Conservation (phyloP, 2,888 invertebrate species). For the Cryptophagus acutangulus region DNA sequence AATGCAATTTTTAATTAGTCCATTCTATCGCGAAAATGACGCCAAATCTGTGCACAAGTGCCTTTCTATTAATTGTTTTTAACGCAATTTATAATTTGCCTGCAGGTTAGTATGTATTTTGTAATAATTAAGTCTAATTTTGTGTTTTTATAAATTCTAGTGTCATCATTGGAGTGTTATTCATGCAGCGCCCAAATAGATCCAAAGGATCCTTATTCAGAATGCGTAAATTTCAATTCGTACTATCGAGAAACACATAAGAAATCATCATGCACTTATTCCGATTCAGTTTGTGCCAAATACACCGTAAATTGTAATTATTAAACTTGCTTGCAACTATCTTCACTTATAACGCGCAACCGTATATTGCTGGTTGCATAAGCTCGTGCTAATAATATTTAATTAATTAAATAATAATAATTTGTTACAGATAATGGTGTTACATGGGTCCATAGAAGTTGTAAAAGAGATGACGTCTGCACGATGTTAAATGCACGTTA, state of each 20-base stretch:
- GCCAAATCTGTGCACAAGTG: too few species aligned
- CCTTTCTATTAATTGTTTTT: too few species aligned
- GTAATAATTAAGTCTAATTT: too few species aligned
- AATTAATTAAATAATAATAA: too few species aligned
- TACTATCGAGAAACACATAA: constrained; percentile 20
- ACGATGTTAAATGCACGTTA: constrained; percentile 24
- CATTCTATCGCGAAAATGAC: too few species aligned
- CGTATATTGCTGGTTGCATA: too few species aligned
- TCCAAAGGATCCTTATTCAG: constrained; percentile 18
- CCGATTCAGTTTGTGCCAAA: constrained; percentile 35
- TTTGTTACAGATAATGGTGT: constrained; percentile 23
- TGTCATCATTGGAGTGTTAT: constrained; percentile 29
- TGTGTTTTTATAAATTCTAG: too few species aligned
- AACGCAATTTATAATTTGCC: too few species aligned
- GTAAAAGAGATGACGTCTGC: constrained; percentile 31
- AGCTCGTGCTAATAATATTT: too few species aligned
- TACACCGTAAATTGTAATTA: constrained; percentile 35
- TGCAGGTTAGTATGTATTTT: too few species aligned
- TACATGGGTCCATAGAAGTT: constrained; percentile 33
- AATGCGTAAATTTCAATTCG: constrained; percentile 27
- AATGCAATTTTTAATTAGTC: too few species aligned
- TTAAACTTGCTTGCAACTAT: background rate
- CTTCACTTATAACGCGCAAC: background rate
- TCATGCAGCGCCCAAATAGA: constrained; percentile 31
- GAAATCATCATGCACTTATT: constrained; percentile 25